Conservation (phyloP, 2,888 invertebrate genomes). For the Dynastes maya region DNA sequence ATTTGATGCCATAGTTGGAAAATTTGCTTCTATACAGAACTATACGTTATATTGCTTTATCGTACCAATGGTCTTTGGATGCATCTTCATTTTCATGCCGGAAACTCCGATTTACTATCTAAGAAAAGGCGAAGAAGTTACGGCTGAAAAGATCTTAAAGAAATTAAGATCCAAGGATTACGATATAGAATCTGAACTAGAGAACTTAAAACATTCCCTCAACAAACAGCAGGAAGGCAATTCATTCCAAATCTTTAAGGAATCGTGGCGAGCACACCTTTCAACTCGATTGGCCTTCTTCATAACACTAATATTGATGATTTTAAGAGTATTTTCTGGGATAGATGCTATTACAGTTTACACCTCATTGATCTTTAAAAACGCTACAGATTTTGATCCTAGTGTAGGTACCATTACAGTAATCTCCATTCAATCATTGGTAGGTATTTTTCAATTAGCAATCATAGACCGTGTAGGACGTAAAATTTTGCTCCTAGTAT, state of each 20-base stretch:
- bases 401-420: conserved; percentile 75
- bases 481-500: conserved; percentile 79
- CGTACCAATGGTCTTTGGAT: conserved; percentile 78
- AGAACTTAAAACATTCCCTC: conserved; percentile 73
- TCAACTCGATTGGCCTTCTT: conserved; percentile 74
- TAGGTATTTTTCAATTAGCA: conserved; percentile 80
- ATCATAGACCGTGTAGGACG: conserved; percentile 86
- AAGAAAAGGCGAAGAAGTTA: conserved; percentile 74
- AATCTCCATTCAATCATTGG: conserved; percentile 80
- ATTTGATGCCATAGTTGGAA: conserved; percentile 80
- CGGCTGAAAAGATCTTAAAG: conserved; percentile 78
- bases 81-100: conserved; percentile 84
- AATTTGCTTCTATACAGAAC: conserved; percentile 73
- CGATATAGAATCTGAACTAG: conserved; percentile 77
- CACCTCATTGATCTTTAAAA: conserved; percentile 73
- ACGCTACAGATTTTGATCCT: conserved; percentile 69
- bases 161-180: conserved; percentile 81
- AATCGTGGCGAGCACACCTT: conserved; percentile 74
- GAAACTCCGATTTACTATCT: conserved; percentile 86
- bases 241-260: conserved; percentile 73
- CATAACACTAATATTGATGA: conserved; percentile 76
- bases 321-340: conserved; percentile 78
- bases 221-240: conserved; percentile 18
- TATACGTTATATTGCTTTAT: conserved; percentile 78
- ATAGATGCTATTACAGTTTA: conserved; percentile 77